Percentiles rank a stretch among this genome's conserved stretches.
phyloP scores from a whole-genome alignment of 2,888 invertebrate species.

The Trilocha varians region DNA sequence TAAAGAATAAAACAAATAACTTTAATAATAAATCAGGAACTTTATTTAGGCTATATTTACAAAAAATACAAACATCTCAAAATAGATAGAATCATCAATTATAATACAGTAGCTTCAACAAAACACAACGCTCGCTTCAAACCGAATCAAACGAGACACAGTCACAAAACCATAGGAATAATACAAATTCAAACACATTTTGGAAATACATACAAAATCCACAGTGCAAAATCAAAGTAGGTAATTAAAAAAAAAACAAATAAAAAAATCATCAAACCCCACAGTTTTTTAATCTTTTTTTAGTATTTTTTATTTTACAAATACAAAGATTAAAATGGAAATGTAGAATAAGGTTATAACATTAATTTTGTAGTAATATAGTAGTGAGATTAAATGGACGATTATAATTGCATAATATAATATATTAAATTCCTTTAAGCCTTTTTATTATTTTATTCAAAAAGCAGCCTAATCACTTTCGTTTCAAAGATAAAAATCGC shows the following conservation, averaged over 20 bases:
- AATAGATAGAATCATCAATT: constrained; percentile 41
- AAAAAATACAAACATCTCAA: constrained; percentile 65
- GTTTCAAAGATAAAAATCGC: background rate
- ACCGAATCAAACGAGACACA: constrained; percentile 18
- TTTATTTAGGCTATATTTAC: constrained; percentile 69
- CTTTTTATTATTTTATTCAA: no score
- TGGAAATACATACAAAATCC: background rate
- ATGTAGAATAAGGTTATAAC: no score
- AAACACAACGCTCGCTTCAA: no score
- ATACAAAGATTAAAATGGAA: no score
- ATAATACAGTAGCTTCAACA: constrained; percentile 45
- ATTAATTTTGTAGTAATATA: background rate
- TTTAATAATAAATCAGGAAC: constrained; percentile 62
- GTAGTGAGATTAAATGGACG: background rate
- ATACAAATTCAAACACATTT: constrained; percentile 1
- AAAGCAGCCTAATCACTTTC: background rate
- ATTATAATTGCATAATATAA: no score
- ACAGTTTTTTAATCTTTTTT: no score
- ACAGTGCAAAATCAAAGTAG: background rate
- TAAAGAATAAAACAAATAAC: constrained; percentile 11
- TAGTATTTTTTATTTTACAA: no score
- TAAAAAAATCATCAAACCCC: background rate
- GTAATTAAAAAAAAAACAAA: background rate
- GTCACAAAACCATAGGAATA: constrained; percentile 13
- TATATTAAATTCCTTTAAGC: no score